Base-by-base conservation (phyloP, 2,888 invertebrate species). In the Stramonita haemastoma region DNA sequence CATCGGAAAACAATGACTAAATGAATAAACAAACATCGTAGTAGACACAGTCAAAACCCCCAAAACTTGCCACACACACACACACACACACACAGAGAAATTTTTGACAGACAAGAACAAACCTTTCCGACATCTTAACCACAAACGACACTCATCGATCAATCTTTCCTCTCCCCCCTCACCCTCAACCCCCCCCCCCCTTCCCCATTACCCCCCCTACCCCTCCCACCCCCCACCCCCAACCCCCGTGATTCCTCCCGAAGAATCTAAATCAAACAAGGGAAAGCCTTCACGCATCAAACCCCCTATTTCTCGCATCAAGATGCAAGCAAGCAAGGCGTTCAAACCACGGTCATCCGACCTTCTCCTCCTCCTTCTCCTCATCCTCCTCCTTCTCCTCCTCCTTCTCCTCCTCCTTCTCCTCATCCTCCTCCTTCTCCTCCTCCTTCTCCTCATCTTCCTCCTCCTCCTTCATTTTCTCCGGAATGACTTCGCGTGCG, bases 401-500 rank as follows among this genome's bases (percentile, higher is more conserved):
- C 32, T n/a, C 46, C 46, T 11, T 34, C 17, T 5, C 79, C 34
- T 79, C 79, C n/a, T 79, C 34, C 79, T 79, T 79, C 79, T 34
- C 13, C 32, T 8, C 46, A n/a, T 11, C 79, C 17, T 5, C 79
- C 34, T 79, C 79, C n/a, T 79, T 79, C 79, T 34, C 34, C 34
- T 79, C 34, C 79, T 34, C 13, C 32, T n/a, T n/a, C n/a, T n/a
- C n/a, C n/a, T n/a, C n/a, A n/a, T n/a, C n/a, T n/a, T n/a, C 46
- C 46, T 11, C 79, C 17, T 5, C 79, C 34, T 79, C 79, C n/a
- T 79, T 79, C 79, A 79, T 79, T 79, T 79, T 79, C 79, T 34
- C 13, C 32, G 34, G 15, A 79, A 79, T 79, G 32, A 79, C 79
- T 34, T 79, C 79, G 79, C 79, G 79, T 79, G 79, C 79, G 79